Evolutionary conservation across 2,888 invertebrate species (phyloP), one percentile per base, ranked within the genome.

Genomic region (Ornithoptera priamus): DNA sequence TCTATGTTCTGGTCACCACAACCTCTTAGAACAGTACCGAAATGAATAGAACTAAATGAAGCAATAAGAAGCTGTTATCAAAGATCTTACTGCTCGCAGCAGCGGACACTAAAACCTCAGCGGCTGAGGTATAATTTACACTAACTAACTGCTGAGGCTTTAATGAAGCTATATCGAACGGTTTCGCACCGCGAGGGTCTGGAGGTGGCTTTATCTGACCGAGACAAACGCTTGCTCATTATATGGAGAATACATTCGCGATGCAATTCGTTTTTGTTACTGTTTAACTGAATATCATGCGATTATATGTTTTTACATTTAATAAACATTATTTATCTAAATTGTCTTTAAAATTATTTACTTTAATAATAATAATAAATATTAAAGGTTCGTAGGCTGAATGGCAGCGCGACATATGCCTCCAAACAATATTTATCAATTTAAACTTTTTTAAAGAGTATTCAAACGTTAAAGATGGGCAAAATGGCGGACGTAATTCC

Each of bases 111-210:
- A 50, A 68, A 62, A 62, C 57, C 57, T 63, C 58, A 30, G 57
- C 24, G 36, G 50, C 39, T 30, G 50, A 57, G 22, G 50, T 50
- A 60, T 68, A 68, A 68, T 63, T 63, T 50, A 68, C 64, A 30
- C 59, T 68, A 68, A 68, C 68, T 68, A 68, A 64, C 59, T 59
- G 53, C 18, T 64, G 64, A 8, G 56, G 22, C 62, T 64, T 59
- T 68, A 68, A 68, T 68, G 68, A 68, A 68, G 68, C 68, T 36
- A 60, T 64, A 59, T 68, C 63, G 62, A n/a, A 68, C 39, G 39
- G 68, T 67, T 57, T 57, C 58, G 30, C 57, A 62, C 61, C 18
- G 56, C 61, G 22, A 53, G 20, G 59, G 63, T 63, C 68, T 50
- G 24, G 30, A 67, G 57, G 62, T 68, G 58, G 58, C 59, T 57